Base-by-base conservation (phyloP, 2,113 vertebrate species). In the Entomyzon cyanotis region DNA sequence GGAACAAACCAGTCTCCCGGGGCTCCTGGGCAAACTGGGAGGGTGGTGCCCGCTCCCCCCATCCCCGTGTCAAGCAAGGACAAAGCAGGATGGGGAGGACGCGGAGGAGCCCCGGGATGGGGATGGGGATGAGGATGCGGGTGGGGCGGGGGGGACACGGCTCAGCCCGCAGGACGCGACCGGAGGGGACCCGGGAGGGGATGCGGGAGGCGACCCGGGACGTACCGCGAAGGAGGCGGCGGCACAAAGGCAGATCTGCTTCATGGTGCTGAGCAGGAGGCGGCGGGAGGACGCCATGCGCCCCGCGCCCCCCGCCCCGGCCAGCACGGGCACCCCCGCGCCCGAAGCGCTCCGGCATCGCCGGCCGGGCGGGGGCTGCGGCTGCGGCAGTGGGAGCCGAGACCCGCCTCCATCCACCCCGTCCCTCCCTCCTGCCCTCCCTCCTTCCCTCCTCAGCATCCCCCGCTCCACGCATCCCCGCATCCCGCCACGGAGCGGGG, bases 221-320 rank as follows among this genome's bases (percentile, higher is more conserved):
- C 98, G 60, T 98, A 99, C 98, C 98, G 97, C 97, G 65, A 98
- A 98, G 84, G 96, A 97, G 88, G 98, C 78, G 94, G 98, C 97
- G 55, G 98, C 94, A 95, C 99, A 99, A 63, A 98, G 96, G 95
- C 98, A 99, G 96, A 99, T 97, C 91, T 97, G 97, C 97, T 98
- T 98, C 99, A 99, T 98, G 97, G 98, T 97, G 97, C 80, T 96
- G 96, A 96, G 97, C 94, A 98, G 94, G 90, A 98, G 95, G 94
- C 70, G 95, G 91, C 97, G 96, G 87, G 98, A 76, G 49, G 80
- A 83, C 80, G 93, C 98, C 98, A 98, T 98, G 75, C 74, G 83
- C 89, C 96, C 96, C 87, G 0, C 14, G 87, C 44, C 62, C 83
- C 47, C 62, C 12, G 15, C 75, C 89, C 35, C 82, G 69, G 82